Evolutionary conservation across 2,113 vertebrate species (phyloP), one percentile per base, ranked within the genome.

Genomic region (Tragelaphus imberbis): DNA sequence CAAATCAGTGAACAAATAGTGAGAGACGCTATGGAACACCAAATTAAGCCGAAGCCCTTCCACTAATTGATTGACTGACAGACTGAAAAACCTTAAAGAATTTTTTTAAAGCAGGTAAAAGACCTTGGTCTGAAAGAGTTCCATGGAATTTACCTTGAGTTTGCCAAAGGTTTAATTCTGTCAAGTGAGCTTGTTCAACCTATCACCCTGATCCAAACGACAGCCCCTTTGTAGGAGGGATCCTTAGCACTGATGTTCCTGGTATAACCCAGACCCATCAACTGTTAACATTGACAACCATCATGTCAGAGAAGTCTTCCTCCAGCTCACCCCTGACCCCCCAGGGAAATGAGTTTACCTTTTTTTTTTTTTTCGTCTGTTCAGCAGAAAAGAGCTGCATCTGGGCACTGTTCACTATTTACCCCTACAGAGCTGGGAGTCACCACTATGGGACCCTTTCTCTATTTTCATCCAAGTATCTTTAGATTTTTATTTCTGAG

Each of bases 11-110:
- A 19, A 51, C 17, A 88, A 44, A 97, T 61, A 55, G 51, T 90
- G 92, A 97, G 90, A 86, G 86, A 95, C 84, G 71, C 13, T 95
- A 23, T 79, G 97, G 80, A 77, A 28, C 65, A 79, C 92, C 97
- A 61, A n/a, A 94, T 96, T 93, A 97, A 97, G 96, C 79, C 86
- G 49, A 95, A 71, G 97, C 96, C 36, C 97, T 98, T 98, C 97
- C 88, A 79, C 97, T 96, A 93, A 90, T 30, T 94, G 96, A 95
- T 93, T 53, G 86, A 97, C 63, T 95, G 94, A 55, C 92, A 97
- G 88, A 88, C 88, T 95, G 47, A 11, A 44, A 97, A 84, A 92
- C 95, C 91, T 58, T 23, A 63, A 3, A 95, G 84, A 98, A 95
- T 88, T 96, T 65, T 36, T 94, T 36, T 8, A 21, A 95, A 93